Conservation (phyloP, 2,113 vertebrate species). For the Herpailurus yagouaroundi region DNA sequence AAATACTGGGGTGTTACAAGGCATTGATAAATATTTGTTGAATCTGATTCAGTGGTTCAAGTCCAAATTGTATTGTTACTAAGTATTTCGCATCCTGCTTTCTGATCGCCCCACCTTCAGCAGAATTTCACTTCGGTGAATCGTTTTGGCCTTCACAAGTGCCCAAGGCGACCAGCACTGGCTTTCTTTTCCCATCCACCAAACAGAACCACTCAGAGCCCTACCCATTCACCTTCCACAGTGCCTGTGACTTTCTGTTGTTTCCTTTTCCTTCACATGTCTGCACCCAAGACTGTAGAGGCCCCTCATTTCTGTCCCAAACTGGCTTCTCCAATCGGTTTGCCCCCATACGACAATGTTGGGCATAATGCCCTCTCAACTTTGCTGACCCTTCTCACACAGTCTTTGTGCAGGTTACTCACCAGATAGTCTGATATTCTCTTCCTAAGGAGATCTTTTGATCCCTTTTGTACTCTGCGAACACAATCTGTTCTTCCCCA, state of each 20-base stretch:
- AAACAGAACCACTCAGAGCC: neutral
- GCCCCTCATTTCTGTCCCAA: neutral
- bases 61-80: neutral
- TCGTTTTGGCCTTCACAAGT: neutral
- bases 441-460: neutral
- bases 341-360: neutral
- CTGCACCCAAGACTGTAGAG: neutral
- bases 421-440: neutral
- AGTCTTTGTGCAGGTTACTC: neutral
- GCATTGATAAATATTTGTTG: neutral
- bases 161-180: neutral
- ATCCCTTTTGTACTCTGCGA: neutral
- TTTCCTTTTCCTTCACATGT: neutral
- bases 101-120: neutral
- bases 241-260: neutral
- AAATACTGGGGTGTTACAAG: neutral
- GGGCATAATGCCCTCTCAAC: neutral
- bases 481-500: neutral
- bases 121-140: neutral
- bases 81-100: neutral
- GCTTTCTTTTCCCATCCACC: neutral
- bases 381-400: neutral
- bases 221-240: neutral
- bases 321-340: neutral
- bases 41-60: neutral